Base-by-base conservation (phyloP, 2,888 invertebrate species). In the Xylota segnis region DNA sequence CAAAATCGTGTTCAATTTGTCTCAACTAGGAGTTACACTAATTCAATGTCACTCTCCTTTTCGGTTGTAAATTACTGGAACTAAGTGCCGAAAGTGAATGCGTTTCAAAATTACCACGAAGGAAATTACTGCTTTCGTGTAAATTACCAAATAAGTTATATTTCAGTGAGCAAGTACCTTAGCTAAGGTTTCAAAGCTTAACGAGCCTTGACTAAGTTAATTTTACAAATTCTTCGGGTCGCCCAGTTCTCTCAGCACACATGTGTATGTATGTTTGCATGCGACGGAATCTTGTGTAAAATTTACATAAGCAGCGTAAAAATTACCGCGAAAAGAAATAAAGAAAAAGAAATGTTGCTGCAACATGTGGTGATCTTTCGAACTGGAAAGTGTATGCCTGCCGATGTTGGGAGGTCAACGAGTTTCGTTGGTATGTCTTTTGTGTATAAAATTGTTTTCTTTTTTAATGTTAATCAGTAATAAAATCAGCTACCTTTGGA, bases 181-280 rank as follows among this genome's bases (percentile, higher is more conserved):
- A 45, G 40, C 40, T 27, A 37, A 52, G 14, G 5, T 3, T 43
- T 5, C 14, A 14, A 43, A 6, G 43, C 40, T 61, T 78, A 83
- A 83, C 77, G 77, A 77, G 59, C 71, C 83, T 72, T 83, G 78
- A 66, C 72, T 83, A 77, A 72, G 58, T 78, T 78, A 56, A 66
- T 78, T 77, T 77, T 2, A 65, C 14, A 70, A 70, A 63, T 45
- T 37, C 14, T 40, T 43, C 56, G 16, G 70, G 76, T 82, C 81
- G 52, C 59, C 50, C 32, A 27, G 47, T 34, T 79, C 40, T 79
- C 40, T 56, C 16, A 34, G 18, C 34, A 16, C 34, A 54, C 14
- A 54, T 16, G 1, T 23, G 23, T 23, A 23, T 23, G 23, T 16
- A 1, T 23, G 23, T 23, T 2, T 23, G 23, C 23, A 23, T 23